phyloP scores from a whole-genome alignment of 2,888 invertebrate genomes.

The Andrena minutula region DNA sequence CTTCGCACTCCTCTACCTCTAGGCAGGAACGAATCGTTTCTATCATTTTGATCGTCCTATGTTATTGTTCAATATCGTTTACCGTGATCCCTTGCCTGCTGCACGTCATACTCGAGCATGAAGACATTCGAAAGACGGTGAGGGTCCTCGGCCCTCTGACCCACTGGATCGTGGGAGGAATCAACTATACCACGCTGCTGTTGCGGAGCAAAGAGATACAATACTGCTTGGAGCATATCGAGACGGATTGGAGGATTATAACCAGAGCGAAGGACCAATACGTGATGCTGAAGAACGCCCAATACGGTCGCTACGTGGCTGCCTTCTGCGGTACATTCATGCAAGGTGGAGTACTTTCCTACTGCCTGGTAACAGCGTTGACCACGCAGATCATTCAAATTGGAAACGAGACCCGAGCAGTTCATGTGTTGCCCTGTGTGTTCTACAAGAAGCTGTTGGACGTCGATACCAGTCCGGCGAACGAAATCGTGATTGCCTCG shows the following conservation, averaged over 20 bases:
- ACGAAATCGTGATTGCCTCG: conserved; percentile 62
- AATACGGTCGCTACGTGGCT: conserved; percentile 64
- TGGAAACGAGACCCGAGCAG: conserved; percentile 58
- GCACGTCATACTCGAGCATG: conserved; percentile 65
- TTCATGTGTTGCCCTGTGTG: conserved; percentile 59
- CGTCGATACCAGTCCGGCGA: conserved; percentile 54
- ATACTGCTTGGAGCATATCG: conserved; percentile 68
- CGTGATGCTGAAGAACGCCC: conserved; percentile 70
- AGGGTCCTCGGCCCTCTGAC: conserved; percentile 70
- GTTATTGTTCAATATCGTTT: conserved; percentile 59
- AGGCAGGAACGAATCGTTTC: conserved; percentile 25
- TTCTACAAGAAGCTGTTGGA: conserved; percentile 59
- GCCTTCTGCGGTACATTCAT: conserved; percentile 54
- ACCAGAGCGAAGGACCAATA: conserved; percentile 46
- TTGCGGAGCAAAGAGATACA: conserved; percentile 61
- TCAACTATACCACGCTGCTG: conserved; percentile 71
- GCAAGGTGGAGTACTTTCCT: conserved; percentile 57
- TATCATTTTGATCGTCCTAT: conserved; percentile 19
- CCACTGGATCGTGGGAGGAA: conserved; percentile 69
- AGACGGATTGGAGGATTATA: conserved; percentile 69
- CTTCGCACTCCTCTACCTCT: conserved; percentile 22
- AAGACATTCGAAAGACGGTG: conserved; percentile 24
- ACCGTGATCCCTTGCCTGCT: conserved; percentile 68
- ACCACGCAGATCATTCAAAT: conserved; percentile 5
- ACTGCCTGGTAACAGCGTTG: conserved; percentile 26